phyloP scores from a whole-genome alignment of 1,140 invertebrate genomes.

The Orussus abietinus region DNA sequence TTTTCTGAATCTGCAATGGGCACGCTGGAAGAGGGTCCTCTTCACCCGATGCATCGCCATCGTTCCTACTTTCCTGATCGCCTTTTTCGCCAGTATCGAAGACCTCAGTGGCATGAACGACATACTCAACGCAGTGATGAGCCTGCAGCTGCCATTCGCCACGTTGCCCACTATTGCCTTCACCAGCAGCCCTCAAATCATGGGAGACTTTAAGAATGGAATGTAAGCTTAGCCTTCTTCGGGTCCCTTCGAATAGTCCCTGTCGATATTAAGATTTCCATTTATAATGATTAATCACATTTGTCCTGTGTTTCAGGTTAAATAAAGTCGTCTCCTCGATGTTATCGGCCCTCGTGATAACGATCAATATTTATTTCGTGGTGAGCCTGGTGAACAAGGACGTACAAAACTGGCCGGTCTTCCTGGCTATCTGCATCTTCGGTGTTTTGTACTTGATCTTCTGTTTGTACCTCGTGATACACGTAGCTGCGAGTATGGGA shows the following conservation, averaged over 20 bases:
- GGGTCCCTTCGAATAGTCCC: no score
- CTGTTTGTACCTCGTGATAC: conserved; percentile 67
- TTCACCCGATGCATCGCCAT: conserved; percentile 86
- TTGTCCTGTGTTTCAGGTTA: conserved; percentile 58
- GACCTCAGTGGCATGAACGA: conserved; percentile 84
- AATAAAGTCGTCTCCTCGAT: conserved; percentile 67
- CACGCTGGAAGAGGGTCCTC: conserved; percentile 83
- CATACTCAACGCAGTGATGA: conserved; percentile 87
- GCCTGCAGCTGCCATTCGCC: conserved; percentile 78
- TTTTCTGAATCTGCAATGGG: conserved; percentile 85
- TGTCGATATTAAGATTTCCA: no score
- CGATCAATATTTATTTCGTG: conserved; percentile 82
- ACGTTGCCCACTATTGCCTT: conserved; percentile 85
- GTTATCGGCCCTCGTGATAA: conserved; percentile 69
- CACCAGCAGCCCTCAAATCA: conserved; percentile 73
- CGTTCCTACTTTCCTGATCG: conserved; percentile 80
- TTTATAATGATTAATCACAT: no score
- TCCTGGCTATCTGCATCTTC: conserved; percentile 57
- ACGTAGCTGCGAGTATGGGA: conserved; percentile 69
- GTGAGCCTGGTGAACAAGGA: conserved; percentile 57
- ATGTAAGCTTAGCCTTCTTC: conserved; percentile 58
- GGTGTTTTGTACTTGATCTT: conserved; percentile 67
- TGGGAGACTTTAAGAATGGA: conserved; percentile 81
- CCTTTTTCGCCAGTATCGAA: conserved; percentile 69
- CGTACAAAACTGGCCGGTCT: conserved; percentile 53